Percentiles rank a stretch among this genome's conserved stretches.
Conservation (phyloP, 2,797 vertebrate species). For the Furcifer pardalis region DNA sequence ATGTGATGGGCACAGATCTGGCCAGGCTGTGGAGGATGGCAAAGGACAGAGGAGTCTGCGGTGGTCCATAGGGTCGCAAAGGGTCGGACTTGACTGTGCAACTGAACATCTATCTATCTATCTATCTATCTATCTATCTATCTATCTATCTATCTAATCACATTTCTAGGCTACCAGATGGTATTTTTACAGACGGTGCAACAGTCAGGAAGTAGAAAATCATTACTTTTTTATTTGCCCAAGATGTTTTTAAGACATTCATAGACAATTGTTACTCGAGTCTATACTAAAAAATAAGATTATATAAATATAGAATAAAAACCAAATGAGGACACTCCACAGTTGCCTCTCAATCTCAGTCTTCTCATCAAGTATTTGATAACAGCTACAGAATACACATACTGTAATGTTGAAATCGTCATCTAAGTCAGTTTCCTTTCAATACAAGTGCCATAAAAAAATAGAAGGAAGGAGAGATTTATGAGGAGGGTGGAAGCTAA, state of each 20-base stretch:
- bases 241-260: neutral
- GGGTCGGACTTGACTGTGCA: too few relatives aligned
- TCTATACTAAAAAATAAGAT: too few relatives aligned
- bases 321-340: neutral
- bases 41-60: too few relatives aligned
- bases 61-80: too few relatives aligned
- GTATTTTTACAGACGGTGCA: too few relatives aligned
- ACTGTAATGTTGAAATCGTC: neutral
- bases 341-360: neutral
- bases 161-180: too few relatives aligned
- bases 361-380: neutral
- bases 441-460: neutral
- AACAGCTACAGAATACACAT: neutral
- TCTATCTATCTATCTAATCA: too few relatives aligned
- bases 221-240: neutral
- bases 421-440: neutral
- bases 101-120: too few relatives aligned
- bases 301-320: neutral
- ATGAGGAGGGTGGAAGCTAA: neutral
- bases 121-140: too few relatives aligned
- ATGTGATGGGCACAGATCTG: too few relatives aligned
- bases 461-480: neutral
- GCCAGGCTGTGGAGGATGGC: too few relatives aligned
- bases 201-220: neutral
- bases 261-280: neutral